These are phyloP conservation scores for Geotrupes spiniger DNA, from an alignment of 2,888 invertebrate species.

Conservation along the genomic window DNA sequence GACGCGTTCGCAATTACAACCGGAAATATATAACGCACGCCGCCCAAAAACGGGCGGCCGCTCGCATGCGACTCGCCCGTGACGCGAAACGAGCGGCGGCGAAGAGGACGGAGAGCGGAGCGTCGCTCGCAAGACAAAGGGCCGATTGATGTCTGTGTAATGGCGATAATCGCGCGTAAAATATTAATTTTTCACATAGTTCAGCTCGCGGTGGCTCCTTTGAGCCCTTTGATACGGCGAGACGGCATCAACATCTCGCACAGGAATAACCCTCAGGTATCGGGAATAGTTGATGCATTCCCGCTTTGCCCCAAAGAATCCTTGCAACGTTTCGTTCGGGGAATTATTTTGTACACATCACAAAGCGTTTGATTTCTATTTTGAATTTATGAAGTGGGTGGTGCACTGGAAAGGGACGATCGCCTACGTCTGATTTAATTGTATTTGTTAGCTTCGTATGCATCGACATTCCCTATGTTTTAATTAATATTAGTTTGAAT, in stretches of 20 bases:
- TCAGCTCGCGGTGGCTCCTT: conserved; percentile 40
- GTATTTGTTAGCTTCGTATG: too few species aligned
- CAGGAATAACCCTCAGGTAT: conserved; percentile 42
- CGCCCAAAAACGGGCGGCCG: too few species aligned
- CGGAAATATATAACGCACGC: too few species aligned
- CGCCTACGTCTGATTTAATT: too few species aligned
- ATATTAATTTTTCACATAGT: conserved; percentile 52
- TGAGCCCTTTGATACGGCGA: conserved; percentile 35
- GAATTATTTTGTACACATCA: conserved; percentile 1
- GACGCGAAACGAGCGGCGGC: too few species aligned
- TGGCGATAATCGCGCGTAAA: conserved; percentile 46
- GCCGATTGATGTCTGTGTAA: conserved; percentile 20
- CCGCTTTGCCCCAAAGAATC: conserved; percentile 43
- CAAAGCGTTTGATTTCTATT: conserved; percentile 7
- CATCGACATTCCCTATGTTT: too few species aligned
- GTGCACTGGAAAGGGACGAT: too few species aligned
- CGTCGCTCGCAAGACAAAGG: conserved; percentile 2
- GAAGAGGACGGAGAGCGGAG: too few species aligned
- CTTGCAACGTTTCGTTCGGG: conserved; percentile 26
- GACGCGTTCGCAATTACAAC: background rate
- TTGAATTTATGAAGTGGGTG: background rate
- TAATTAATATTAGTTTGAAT: too few species aligned
- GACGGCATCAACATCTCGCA: conserved; percentile 22
- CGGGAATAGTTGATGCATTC: conserved; percentile 48
- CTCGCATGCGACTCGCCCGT: too few species aligned